Evolutionary conservation across 2,888 invertebrate genomes (phyloP), one percentile per base, ranked within the genome.

Genomic region (Pocota personata): DNA sequence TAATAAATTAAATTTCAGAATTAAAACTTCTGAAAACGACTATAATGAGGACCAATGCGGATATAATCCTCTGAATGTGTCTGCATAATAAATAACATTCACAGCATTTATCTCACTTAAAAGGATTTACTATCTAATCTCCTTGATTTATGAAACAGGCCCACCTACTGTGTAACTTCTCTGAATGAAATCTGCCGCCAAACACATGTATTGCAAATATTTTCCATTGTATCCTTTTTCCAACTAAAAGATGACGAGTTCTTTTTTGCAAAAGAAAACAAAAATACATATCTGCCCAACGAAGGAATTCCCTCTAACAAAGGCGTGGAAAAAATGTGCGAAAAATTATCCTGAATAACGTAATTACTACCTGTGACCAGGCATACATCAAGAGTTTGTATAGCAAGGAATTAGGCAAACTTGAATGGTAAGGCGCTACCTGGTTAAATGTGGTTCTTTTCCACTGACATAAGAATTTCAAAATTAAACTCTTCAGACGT

Each of bases 311-410:
- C 35, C 21, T 50, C 1, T n/a, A 62, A 43, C 35, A 58, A 58
- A 30, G 60, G 3, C 46, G n/a, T 35, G 5, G n/a, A n/a, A n/a
- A n/a, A 27, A 27, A 60, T 16, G 14, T 66, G 66, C 37, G 37
- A 19, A 66, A 43, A 50, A 21, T 37, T 10, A 10, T 27, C 14
- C 12, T 52, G n/a, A 50, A 67, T 37, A 24, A 37, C 16, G 14
- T 67, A 66, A 66, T 37, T 52, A 37, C 66, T 67, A 37, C 66
- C 50, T 52, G 66, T 14, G 66, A 24, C 52, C 8, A 37, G n/a
- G 12, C 10, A 14, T 21, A 52, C n/a, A 52, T 5, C 14, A 55
- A 8, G 16, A 14, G 14, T 4, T 52, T 52, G 52, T 30, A 27
- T 16, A 30, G 16, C 6, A 52, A 16, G 2, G 21, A 35, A 43